These are phyloP conservation scores for Agapornis canus DNA, from an alignment of 2,797 vertebrate species.

Conservation along the genomic window DNA sequence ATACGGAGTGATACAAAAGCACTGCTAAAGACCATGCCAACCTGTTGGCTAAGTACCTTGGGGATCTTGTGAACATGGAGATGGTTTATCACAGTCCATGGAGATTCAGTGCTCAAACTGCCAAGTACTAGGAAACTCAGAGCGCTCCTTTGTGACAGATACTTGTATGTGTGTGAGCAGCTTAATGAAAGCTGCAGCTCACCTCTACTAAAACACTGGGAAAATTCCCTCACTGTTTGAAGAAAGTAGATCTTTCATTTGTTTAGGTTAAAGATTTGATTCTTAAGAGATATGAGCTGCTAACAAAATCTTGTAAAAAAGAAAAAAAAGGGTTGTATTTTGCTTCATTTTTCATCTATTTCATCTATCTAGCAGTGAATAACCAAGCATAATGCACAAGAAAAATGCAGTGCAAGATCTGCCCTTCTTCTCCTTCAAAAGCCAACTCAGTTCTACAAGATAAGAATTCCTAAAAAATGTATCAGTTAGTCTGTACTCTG, in stretches of 20 bases:
- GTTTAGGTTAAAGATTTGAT: not conserved
- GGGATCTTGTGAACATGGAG: not conserved
- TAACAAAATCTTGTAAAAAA: not conserved
- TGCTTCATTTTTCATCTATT: not conserved
- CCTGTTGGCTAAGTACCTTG: not conserved
- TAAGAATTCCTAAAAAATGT: not conserved
- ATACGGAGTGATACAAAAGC: not conserved
- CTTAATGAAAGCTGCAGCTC: too few species aligned
- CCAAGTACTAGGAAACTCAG: not conserved
- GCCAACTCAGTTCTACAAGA: not conserved
- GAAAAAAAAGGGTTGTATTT: not conserved
- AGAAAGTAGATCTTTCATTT: not conserved
- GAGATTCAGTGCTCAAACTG: not conserved
- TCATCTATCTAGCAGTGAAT: not conserved
- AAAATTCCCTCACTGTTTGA: not conserved
- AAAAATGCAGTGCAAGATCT: not conserved
- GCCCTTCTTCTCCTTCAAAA: not conserved
- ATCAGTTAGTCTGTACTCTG: not conserved
- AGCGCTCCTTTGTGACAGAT: too few species aligned
- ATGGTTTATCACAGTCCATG: not conserved
- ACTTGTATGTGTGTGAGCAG: too few species aligned
- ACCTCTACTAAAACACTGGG: not conserved
- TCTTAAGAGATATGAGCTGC: not conserved
- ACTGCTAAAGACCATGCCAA: not conserved
- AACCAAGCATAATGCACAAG: not conserved